Evolutionary conservation across 2,113 vertebrate species (phyloP).

Genomic region (Sander vitreus): DNA sequence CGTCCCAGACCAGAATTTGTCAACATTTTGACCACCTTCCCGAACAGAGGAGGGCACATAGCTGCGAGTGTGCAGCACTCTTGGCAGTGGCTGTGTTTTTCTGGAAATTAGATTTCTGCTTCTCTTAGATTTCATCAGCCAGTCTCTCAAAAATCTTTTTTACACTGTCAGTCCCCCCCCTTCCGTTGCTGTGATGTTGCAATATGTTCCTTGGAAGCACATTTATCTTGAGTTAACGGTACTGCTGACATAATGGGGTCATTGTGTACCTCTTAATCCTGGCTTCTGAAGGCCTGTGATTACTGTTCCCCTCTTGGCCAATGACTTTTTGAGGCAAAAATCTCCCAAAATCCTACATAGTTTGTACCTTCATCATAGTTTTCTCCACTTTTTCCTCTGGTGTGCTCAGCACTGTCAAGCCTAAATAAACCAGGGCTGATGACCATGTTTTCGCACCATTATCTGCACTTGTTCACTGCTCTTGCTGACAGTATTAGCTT

Average conservation of each 20-base stretch:
- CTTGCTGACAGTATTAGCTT: constrained; percentile 22
- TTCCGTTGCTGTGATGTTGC: constrained; percentile 55
- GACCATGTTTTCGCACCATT: constrained; percentile 17
- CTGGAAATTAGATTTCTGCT: constrained; percentile 37
- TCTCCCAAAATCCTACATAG: not conserved
- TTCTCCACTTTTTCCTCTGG: not conserved
- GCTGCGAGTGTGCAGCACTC: constrained; percentile 3
- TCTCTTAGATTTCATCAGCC: constrained; percentile 57
- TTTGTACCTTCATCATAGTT: not conserved
- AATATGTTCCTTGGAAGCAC: constrained; percentile 60
- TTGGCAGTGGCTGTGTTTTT: constrained; percentile 21
- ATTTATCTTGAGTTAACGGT: constrained; percentile 66
- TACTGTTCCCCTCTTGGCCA: constrained; percentile 20
- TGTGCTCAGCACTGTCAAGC: not conserved
- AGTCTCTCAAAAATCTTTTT: constrained; percentile 18
- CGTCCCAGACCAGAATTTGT: constrained; percentile 2
- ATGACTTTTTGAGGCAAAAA: not conserved
- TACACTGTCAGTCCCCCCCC: constrained; percentile 14
- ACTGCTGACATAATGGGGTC: constrained; percentile 77
- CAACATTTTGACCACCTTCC: constrained; percentile 34
- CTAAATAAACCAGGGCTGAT: constrained; percentile 15
- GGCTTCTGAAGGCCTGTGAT: constrained; percentile 55
- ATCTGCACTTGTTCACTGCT: constrained; percentile 20
- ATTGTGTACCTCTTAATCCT: constrained; percentile 67
- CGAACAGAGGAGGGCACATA: constrained; percentile 6